These are phyloP conservation scores for Pelusios castaneus DNA, from an alignment of 2,113 vertebrate genomes.

Conservation along the genomic window DNA sequence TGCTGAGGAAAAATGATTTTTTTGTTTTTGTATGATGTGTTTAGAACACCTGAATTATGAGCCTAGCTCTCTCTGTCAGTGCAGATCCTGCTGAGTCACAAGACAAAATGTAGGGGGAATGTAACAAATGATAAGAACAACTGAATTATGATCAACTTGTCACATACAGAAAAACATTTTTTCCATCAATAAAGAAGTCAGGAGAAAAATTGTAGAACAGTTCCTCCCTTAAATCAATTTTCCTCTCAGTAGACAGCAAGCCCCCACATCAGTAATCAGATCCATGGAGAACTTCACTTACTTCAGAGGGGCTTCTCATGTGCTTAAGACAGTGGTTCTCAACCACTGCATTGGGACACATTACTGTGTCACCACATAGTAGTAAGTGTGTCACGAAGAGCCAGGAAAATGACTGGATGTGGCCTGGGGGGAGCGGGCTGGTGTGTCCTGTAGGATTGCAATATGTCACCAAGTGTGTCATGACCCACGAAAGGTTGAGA, in stretches of 20 bases:
- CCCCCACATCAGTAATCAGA: not conserved
- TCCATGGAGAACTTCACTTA: not conserved
- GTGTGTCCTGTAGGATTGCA: too few relatives aligned
- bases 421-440: too few relatives aligned
- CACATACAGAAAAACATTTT: conserved; percentile 21
- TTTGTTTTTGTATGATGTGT: not conserved
- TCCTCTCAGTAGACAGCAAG: not conserved
- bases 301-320: not conserved
- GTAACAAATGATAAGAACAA: conserved; percentile 35
- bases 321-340: too few relatives aligned
- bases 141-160: conserved; percentile 31
- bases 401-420: too few relatives aligned
- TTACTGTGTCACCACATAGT: too few relatives aligned
- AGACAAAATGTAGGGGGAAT: conserved; percentile 52
- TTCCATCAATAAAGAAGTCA: not conserved
- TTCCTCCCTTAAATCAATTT: not conserved
- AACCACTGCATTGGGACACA: too few relatives aligned
- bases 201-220: not conserved
- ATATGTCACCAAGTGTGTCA: too few relatives aligned
- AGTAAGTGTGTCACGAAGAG: too few relatives aligned
- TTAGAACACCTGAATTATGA: conserved; percentile 59
- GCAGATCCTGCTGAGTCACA: conserved; percentile 34
- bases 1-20: not conserved
- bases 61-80: not conserved
- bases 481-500: too few relatives aligned